Conservation (phyloP, 30 jellyfish, hydroid and myxozoan genomes). For the Pelagia noctiluca region DNA sequence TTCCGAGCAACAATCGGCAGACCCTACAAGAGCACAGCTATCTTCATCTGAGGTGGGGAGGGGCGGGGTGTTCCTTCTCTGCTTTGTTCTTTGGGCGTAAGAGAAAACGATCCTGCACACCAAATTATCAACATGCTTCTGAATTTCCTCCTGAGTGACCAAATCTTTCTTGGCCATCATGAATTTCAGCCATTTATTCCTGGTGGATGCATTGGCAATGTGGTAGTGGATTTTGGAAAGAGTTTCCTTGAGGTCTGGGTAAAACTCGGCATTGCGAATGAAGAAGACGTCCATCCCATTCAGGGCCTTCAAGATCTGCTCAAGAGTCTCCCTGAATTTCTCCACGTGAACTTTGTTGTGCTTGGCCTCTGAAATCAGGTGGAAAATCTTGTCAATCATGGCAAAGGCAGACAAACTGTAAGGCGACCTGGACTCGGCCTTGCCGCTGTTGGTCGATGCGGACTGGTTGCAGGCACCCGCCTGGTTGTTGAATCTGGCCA, state of each 20-base stretch:
- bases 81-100: slow-evolving; percentile 73
- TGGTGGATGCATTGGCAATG: slow-evolving; percentile 56
- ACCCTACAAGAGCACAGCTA: slow-evolving; percentile 32
- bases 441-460: slow-evolving; percentile 26
- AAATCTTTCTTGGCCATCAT: slow-evolving; percentile 83
- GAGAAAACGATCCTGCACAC: slow-evolving; percentile 80
- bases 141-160: slow-evolving; percentile 50
- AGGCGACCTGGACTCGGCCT: slow-evolving; percentile 23
- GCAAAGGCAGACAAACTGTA: slow-evolving; percentile 60
- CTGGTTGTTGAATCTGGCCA: slow-evolving; percentile 39
- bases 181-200: slow-evolving; percentile 62
- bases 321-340: slow-evolving; percentile 57
- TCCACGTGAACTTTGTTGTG: slow-evolving; percentile 78
- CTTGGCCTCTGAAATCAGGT: slow-evolving; percentile 61
- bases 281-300: slow-evolving; percentile 76
- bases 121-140: slow-evolving; percentile 71
- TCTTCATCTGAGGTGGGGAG: slow-evolving; percentile 62
- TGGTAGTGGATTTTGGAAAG: slow-evolving; percentile 72
- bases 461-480: slow-evolving; percentile 13
- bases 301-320: slow-evolving; percentile 77
- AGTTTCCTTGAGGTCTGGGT: slow-evolving; percentile 84
- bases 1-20: slow-evolving; percentile 61
- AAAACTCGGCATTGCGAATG: slow-evolving; percentile 83
- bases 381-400: slow-evolving; percentile 43
- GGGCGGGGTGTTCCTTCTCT: slow-evolving; percentile 66